Conservation (phyloP, 2,113 vertebrate species). For the Herpetotheres cachinnans region DNA sequence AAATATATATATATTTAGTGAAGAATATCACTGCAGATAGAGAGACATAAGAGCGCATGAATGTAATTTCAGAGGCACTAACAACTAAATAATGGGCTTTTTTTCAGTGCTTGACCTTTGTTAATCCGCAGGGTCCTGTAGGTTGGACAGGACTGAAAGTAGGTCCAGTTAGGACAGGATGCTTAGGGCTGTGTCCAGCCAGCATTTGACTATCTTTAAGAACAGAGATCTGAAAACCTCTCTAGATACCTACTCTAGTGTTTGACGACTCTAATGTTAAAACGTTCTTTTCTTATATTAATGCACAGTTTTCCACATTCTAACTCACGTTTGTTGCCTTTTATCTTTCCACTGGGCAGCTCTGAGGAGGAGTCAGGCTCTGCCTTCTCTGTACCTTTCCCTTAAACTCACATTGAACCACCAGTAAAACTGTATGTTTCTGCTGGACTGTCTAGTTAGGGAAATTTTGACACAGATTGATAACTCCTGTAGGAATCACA, state of each 20-base stretch:
- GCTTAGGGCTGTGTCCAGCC: neutral
- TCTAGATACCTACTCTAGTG: neutral
- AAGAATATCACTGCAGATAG: neutral
- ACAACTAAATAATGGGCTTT: neutral
- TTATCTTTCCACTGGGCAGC: neutral
- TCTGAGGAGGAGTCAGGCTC: neutral
- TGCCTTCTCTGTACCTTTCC: neutral
- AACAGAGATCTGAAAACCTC: neutral
- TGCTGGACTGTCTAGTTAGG: neutral
- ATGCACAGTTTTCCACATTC: neutral
- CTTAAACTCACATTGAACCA: neutral
- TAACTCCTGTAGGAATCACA: neutral
- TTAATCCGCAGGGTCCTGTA: neutral
- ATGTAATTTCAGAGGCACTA: neutral
- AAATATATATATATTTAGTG: accelerated
- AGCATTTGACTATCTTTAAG: neutral
- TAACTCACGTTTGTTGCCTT: neutral
- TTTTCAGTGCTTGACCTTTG: neutral
- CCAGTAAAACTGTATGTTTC: neutral
- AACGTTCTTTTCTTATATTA: neutral
- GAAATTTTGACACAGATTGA: neutral
- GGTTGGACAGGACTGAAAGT: neutral
- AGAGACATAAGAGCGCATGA: neutral
- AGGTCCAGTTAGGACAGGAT: neutral
- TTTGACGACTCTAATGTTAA: accelerated